Percentiles rank a stretch among this genome's conserved stretches.
These are phyloP conservation scores for Pectinophora gossypiella DNA, from an alignment of 1,140 invertebrate species.

Conservation along the genomic window DNA sequence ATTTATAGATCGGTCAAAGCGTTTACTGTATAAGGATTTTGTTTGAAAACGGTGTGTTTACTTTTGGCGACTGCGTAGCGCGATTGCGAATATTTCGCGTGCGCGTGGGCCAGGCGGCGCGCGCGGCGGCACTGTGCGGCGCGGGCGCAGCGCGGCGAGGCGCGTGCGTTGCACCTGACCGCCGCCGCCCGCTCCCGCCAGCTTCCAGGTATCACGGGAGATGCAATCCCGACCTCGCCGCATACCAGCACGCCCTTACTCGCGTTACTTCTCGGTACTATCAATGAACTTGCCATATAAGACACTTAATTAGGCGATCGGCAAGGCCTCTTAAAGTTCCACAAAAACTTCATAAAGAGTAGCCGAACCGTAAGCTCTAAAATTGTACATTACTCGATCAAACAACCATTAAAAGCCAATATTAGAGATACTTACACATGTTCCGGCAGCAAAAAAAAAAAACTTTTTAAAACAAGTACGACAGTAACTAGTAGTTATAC, in stretches of 20 bases:
- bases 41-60: slow-evolving; percentile 27
- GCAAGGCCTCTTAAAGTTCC: not conserved
- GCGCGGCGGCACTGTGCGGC: slow-evolving; percentile 54
- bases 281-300: slow-evolving; percentile 10
- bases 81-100: slow-evolving; percentile 43
- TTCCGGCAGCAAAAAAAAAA: too few species aligned
- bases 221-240: slow-evolving; percentile 6
- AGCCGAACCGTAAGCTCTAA: too few species aligned
- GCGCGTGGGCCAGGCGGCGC: slow-evolving; percentile 59
- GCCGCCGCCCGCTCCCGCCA: slow-evolving; percentile 21
- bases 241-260: slow-evolving; percentile 12
- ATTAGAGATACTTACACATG: too few species aligned
- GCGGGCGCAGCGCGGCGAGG: slow-evolving; percentile 14
- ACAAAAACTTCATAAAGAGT: too few species aligned
- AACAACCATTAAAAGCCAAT: too few species aligned
- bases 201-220: slow-evolving; percentile 21
- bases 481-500: too few species aligned
- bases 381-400: too few species aligned
- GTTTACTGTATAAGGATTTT: slow-evolving; percentile 41
- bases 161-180: slow-evolving; percentile 27
- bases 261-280: slow-evolving; percentile 15
- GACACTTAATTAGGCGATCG: not conserved
- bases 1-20: slow-evolving; percentile 40
- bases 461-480: too few species aligned
- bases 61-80: slow-evolving; percentile 35